Evolutionary conservation across 2,888 invertebrate genomes (phyloP).

Genomic region (Pegoplata infirma): DNA sequence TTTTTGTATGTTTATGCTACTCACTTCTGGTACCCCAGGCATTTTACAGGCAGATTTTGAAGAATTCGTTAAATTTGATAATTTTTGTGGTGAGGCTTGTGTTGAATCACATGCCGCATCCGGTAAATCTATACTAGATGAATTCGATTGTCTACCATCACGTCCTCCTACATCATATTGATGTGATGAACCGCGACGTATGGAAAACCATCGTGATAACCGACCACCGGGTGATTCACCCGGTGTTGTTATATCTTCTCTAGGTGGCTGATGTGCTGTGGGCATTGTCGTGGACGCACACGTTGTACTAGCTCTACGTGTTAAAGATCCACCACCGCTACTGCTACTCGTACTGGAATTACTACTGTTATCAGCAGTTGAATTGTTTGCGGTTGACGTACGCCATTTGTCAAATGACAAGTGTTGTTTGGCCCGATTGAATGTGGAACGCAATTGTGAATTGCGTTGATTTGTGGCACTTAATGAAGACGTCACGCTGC

Average conservation of each 20-base stretch:
- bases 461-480: constrained; percentile 80
- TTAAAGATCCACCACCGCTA: constrained; percentile 66
- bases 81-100: constrained; percentile 70
- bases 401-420: constrained; percentile 88
- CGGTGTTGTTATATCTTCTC: constrained; percentile 79
- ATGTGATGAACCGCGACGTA: constrained; percentile 88
- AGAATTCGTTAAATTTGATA: constrained; percentile 65
- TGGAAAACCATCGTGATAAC: constrained; percentile 93
- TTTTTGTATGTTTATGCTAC: constrained; percentile 2
- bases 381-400: constrained; percentile 77
- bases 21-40: constrained; percentile 90
- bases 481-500: constrained; percentile 73
- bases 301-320: constrained; percentile 70
- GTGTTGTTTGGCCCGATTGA: constrained; percentile 89
- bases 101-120: constrained; percentile 68
- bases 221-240: constrained; percentile 86
- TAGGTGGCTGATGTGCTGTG: constrained; percentile 68
- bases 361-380: constrained; percentile 55
- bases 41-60: constrained; percentile 80
- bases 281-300: constrained; percentile 67
- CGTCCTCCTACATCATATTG: constrained; percentile 86
- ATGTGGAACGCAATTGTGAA: constrained; percentile 88
- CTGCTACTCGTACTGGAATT: constrained; percentile 51
- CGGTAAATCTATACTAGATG: constrained; percentile 74
- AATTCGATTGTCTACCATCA: constrained; percentile 75